Evolutionary conservation across 2,113 vertebrate genomes (phyloP).

Genomic region (Ceuthmochares aereus): DNA sequence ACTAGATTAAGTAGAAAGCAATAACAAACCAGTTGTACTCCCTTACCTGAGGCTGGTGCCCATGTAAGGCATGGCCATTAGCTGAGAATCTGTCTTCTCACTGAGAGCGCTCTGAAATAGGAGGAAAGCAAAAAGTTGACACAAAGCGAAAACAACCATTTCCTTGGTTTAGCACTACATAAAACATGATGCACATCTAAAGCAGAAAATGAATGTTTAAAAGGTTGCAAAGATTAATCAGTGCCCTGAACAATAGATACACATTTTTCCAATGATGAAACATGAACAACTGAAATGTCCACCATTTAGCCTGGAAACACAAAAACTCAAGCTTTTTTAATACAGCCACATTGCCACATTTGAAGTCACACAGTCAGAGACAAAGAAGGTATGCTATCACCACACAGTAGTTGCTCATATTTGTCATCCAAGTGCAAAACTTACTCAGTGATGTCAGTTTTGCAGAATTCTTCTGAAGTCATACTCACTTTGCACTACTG

Average conservation of each 20-base stretch:
- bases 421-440: background rate
- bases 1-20: background rate
- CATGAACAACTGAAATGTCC: background rate
- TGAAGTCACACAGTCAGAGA: background rate
- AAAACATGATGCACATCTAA: background rate
- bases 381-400: background rate
- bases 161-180: background rate
- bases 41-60: conserved; percentile 86
- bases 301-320: background rate
- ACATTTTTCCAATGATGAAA: background rate
- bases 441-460: background rate
- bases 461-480: background rate
- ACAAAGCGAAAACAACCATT: background rate
- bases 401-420: background rate
- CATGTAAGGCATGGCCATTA: conserved; percentile 87
- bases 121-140: background rate
- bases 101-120: conserved; percentile 80
- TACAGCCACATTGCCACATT: background rate
- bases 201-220: background rate
- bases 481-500: background rate
- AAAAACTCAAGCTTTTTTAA: background rate
- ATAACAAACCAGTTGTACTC: background rate
- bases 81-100: conserved; percentile 80
- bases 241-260: background rate
- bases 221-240: background rate